Percentiles rank a stretch among this genome's conserved stretches.
Conservation (phyloP, 1,140 invertebrate genomes). For the Colletes gigas region DNA sequence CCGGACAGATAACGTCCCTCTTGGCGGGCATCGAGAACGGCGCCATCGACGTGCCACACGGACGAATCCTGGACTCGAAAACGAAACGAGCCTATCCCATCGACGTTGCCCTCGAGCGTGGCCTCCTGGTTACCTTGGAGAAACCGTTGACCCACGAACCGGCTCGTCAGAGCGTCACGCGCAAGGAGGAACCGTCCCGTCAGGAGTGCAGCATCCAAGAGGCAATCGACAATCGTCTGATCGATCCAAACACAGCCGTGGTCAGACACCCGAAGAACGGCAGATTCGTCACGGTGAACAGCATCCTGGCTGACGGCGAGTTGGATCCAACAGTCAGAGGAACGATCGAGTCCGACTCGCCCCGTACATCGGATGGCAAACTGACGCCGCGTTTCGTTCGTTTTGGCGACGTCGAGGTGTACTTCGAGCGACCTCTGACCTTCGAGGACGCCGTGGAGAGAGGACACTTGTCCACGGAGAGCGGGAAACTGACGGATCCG, state of each 20-base stretch:
- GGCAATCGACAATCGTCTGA: slow-evolving; percentile 88
- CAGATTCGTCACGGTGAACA: slow-evolving; percentile 86
- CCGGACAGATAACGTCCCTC: slow-evolving; percentile 88
- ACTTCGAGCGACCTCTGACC: slow-evolving; percentile 86
- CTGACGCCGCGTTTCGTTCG: slow-evolving; percentile 84
- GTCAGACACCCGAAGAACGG: slow-evolving; percentile 89
- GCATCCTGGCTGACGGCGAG: slow-evolving; percentile 87
- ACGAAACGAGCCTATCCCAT: slow-evolving; percentile 87
- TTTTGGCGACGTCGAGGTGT: slow-evolving; percentile 88
- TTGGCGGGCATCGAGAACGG: slow-evolving; percentile 89
- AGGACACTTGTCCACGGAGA: slow-evolving; percentile 86
- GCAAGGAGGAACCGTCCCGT: slow-evolving; percentile 25
- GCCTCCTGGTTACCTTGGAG: slow-evolving; percentile 87
- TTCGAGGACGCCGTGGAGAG: slow-evolving; percentile 90
- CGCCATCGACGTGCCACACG: slow-evolving; percentile 88
- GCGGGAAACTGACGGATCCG: slow-evolving; percentile 90
- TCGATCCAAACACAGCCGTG: slow-evolving; percentile 88
- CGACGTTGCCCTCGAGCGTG: slow-evolving; percentile 88
- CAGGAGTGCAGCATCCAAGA: slow-evolving; percentile 89
- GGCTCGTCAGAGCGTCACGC: slow-evolving; percentile 45
- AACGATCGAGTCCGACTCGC: slow-evolving; percentile 82
- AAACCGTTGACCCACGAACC: slow-evolving; percentile 83
- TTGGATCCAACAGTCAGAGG: slow-evolving; percentile 86
- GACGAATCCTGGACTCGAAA: slow-evolving; percentile 89
- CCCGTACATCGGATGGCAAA: slow-evolving; percentile 82